Evolutionary conservation across 2,113 vertebrate species (phyloP), one percentile per base, ranked within the genome.

Genomic region (Malurus cyaneus): DNA sequence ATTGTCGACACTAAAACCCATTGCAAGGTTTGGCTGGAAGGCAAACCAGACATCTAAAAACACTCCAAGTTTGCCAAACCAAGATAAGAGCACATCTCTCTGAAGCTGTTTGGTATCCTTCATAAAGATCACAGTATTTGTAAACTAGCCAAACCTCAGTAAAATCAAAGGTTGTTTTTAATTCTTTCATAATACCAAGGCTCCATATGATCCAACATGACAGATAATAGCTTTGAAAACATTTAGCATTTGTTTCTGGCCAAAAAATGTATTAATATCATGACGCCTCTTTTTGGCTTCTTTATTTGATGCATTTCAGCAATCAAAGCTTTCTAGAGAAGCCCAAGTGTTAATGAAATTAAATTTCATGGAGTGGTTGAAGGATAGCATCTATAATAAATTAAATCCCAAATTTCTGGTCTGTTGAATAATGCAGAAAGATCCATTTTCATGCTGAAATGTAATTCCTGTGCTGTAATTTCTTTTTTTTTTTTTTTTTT

Each of bases 121-220:
- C 92, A 95, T 96, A 88, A 95, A 91, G 95, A 96, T 92, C 86
- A 78, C 47, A 93, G 84, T 92, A 79, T 94, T 95, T 95, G 82
- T 94, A 92, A 92, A 84, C 61, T 88, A 67, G 92, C 93, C 96
- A 97, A 97, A 96, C 96, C 96, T 96, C 91, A 93, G 78, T 77
- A 92, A 92, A 96, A 95, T 95, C 93, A 96, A 96, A 97, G 91
- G 89, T 91, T 91, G 53, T 56, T 92, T 94, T 93, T 87, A 92
- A 89, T 95, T 93, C 66, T 96, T 94, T 95, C 64, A 54, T 93
- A 92, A 91, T 93, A 76, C 44, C 78, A 73, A 89, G 72, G 49
- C 67, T 96, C 74, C 96, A 86, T 94, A 73, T 94, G 89, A 96
- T 96, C 89, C 93, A 94, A 94, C 60, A 56, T 71, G 85, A 93